These are phyloP conservation scores for Plecturocebus donacophilus DNA, from an alignment of 2,113 vertebrate species.

Conservation along the genomic window DNA sequence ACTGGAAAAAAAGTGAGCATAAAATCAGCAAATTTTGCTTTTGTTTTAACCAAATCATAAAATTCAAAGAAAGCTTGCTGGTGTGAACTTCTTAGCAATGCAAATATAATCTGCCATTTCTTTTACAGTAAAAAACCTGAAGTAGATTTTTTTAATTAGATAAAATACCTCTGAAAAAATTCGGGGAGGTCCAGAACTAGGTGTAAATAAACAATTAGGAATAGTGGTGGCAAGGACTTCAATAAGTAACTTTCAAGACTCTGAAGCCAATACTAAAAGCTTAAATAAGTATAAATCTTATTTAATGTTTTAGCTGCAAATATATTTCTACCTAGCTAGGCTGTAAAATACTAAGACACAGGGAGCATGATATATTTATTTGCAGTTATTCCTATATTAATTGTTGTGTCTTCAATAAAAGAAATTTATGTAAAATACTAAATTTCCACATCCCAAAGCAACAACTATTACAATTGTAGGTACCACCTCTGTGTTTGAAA, in stretches of 20 bases:
- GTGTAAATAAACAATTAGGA: constrained; percentile 41
- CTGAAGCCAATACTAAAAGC: neutral
- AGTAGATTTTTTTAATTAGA: neutral
- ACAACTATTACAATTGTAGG: neutral
- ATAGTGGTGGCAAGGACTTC: neutral
- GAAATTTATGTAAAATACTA: neutral
- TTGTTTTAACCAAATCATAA: neutral
- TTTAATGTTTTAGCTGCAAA: neutral
- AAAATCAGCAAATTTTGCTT: neutral
- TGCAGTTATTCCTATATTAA: neutral
- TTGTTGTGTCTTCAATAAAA: neutral
- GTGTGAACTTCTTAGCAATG: neutral
- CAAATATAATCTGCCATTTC: neutral
- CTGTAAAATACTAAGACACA: neutral
- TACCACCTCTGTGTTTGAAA: neutral
- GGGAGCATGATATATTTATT: neutral
- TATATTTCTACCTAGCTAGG: constrained; percentile 9
- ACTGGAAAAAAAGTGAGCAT: neutral
- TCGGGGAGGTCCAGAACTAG: neutral
- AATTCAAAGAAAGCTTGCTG: neutral
- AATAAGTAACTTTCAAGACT: neutral
- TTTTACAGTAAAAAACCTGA: neutral
- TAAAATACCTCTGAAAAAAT: neutral
- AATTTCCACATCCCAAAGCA: neutral
- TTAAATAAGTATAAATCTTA: neutral